Conservation (phyloP, 2,888 invertebrate genomes). For the Andrena flavipes region DNA sequence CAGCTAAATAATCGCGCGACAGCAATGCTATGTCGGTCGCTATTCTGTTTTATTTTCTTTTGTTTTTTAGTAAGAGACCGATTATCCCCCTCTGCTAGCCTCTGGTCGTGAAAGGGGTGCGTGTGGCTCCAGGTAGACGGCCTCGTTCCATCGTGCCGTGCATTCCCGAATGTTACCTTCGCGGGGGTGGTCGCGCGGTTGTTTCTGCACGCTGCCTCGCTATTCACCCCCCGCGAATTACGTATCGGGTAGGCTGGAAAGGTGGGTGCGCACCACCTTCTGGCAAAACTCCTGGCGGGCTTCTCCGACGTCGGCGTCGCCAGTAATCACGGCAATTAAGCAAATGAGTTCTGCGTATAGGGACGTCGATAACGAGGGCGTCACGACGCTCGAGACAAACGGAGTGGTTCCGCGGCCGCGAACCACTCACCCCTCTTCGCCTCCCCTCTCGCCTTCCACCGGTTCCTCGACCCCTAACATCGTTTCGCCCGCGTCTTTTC, state of each 20-base stretch:
- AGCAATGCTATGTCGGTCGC: conserved; percentile 25
- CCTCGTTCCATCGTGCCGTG: conserved; percentile 62
- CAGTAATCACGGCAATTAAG: conserved; percentile 75
- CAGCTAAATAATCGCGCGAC: conserved; percentile 20
- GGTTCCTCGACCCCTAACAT: not conserved
- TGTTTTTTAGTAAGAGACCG: conserved; percentile 2
- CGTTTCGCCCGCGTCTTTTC: conserved; percentile 14
- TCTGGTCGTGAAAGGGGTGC: conserved; percentile 47
- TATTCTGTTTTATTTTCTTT: conserved; percentile 3
- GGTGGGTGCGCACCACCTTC: conserved; percentile 35
- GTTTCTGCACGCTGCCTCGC: not conserved
- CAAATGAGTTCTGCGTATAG: conserved; percentile 73
- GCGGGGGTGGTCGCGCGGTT: conserved; percentile 6
- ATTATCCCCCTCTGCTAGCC: conserved; percentile 33
- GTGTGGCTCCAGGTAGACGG: conserved; percentile 76
- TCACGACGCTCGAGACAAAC: conserved; percentile 61
- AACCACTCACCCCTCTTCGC: conserved; percentile 24
- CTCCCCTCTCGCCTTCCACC: not conserved
- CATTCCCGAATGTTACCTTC: conserved; percentile 59
- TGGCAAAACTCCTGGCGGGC: conserved; percentile 19
- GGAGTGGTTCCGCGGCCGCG: conserved; percentile 53
- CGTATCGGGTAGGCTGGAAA: conserved; percentile 42
- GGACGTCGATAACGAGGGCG: conserved; percentile 71
- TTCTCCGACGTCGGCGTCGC: conserved; percentile 46
- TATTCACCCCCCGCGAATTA: conserved; percentile 59